Evolutionary conservation across 2,888 invertebrate genomes (phyloP).

Genomic region (Halictus ligatus): DNA sequence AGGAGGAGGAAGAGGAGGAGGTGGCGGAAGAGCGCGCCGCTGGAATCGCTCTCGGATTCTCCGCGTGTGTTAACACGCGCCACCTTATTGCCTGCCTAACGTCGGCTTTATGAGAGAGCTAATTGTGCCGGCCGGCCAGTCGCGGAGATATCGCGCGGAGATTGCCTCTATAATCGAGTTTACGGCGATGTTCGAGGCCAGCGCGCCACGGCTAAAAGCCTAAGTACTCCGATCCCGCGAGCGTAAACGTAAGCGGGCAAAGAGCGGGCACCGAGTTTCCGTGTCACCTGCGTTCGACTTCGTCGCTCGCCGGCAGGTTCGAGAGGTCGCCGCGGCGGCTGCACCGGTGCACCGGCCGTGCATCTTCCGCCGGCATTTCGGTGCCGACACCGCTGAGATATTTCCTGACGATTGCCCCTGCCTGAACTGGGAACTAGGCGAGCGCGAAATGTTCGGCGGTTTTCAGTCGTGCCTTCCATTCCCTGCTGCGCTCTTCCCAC

Average conservation of each 20-base stretch:
- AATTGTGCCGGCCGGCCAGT: slow-evolving; percentile 66
- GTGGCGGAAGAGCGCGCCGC: slow-evolving; percentile 37
- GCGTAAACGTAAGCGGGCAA: neutral
- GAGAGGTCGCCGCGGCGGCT: slow-evolving; percentile 8
- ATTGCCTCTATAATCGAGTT: slow-evolving; percentile 74
- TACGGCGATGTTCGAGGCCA: slow-evolving; percentile 53
- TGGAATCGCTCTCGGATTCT: slow-evolving; percentile 61
- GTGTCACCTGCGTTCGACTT: slow-evolving; percentile 45
- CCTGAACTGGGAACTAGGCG: slow-evolving; percentile 9
- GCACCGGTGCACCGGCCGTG: slow-evolving; percentile 18
- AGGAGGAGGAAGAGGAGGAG: too few species aligned
- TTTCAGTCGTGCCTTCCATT: slow-evolving; percentile 9
- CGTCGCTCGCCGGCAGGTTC: slow-evolving; percentile 14
- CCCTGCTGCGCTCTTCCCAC: neutral
- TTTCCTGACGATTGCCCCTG: slow-evolving; percentile 7
- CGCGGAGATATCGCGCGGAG: slow-evolving; percentile 65
- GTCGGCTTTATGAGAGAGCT: slow-evolving; percentile 72
- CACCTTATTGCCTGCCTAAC: slow-evolving; percentile 65
- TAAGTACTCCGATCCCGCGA: slow-evolving; percentile 1
- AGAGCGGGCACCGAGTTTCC: slow-evolving; percentile 22
- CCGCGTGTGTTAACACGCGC: slow-evolving; percentile 73
- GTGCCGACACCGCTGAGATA: slow-evolving; percentile 33
- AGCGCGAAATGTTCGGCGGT: slow-evolving; percentile 8
- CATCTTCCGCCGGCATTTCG: slow-evolving; percentile 25
- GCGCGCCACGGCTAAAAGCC: slow-evolving; percentile 42